Base-by-base conservation (phyloP, 2,888 invertebrate species). In the Deroplatys truncata region DNA sequence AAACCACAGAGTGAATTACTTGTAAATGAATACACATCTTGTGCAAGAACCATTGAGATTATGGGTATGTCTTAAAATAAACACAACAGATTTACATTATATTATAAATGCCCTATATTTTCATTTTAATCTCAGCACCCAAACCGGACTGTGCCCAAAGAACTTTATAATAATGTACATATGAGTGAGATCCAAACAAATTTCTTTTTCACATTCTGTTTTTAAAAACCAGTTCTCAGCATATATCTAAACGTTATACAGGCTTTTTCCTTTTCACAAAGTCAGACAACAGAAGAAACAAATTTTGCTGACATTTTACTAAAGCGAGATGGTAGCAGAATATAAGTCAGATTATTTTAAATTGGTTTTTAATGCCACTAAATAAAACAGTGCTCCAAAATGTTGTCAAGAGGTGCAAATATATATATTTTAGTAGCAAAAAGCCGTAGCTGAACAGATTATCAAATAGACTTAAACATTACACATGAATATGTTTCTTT, bases 61-160 rank as follows among this genome's bases (percentile, higher is more conserved):
- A 20, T 72, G 56, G 56, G 25, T 20, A 72, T 20, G 25, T 20
- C 25, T 16, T 72, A 25, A 72, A 72, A 72, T 72, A 72, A 72
- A 7, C 25, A 72, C 56, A 72, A 72, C 56, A 72, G 25, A 72
- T 20, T 72, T 72, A 87, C 35, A 83, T 16, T 72, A 86, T 90
- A 86, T 88, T 90, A 90, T 88, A 88, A 90, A 90, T 88, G 89
- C 82, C 85, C 89, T 89, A 84, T 89, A 90, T 89, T 85, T 89
- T 85, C 89, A 84, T 49, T 88, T 90, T 31, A 89, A 72, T 87
- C 87, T 84, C 31, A 35, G 43, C 85, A 85, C n/a, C 31, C 85
- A 85, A 85, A 72, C 56, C 56, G 56, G 56, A 72, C 56, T 72
- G 56, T 72, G 56, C 56, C 56, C 56, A 72, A 72, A 72, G 56